These are phyloP conservation scores for Lymantria dispar DNA, from an alignment of 2,888 invertebrate genomes.

Conservation along the genomic window DNA sequence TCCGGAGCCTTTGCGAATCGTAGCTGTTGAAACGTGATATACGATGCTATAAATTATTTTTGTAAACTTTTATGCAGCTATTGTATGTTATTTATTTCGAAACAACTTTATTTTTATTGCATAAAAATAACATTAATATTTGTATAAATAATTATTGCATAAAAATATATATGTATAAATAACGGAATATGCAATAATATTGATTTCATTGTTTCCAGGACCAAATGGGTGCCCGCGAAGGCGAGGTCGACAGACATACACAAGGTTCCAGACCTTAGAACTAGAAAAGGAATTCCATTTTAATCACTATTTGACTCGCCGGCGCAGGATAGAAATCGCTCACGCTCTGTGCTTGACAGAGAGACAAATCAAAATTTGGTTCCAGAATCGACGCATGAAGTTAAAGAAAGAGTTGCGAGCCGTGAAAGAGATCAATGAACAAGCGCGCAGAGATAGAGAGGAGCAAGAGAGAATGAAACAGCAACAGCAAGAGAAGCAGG, in stretches of 20 bases:
- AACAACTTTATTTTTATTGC: conserved; percentile 30
- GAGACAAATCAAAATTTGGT: conserved; percentile 98
- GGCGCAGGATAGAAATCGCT: conserved; percentile 98
- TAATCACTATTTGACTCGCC: conserved; percentile 97
- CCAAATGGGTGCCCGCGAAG: conserved; percentile 97
- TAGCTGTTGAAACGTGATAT: conserved; percentile 61
- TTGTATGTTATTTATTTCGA: conserved; percentile 35
- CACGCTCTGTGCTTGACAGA: conserved; percentile 98
- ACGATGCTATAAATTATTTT: conserved; percentile 69
- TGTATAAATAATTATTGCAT: conserved; percentile 15
- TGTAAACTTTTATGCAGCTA: conserved; percentile 47
- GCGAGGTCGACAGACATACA: conserved; percentile 98
- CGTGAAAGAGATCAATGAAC: conserved; percentile 97
- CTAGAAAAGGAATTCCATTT: conserved; percentile 99
- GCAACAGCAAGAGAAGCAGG: conserved; percentile 93
- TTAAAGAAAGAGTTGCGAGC: conserved; percentile 97
- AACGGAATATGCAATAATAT: conserved; percentile 26
- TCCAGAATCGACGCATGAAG: conserved; percentile 98
- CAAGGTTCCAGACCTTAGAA: conserved; percentile 98
- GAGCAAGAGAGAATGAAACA: conserved; percentile 96
- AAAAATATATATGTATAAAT: conserved; percentile 12
- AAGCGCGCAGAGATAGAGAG: conserved; percentile 94
- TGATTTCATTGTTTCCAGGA: conserved; percentile 85
- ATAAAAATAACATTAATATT: conserved; percentile 11
- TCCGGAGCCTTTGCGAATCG: conserved; percentile 61